Conservation (phyloP, 2,888 invertebrate species). For the Parasteatoda lunata region DNA sequence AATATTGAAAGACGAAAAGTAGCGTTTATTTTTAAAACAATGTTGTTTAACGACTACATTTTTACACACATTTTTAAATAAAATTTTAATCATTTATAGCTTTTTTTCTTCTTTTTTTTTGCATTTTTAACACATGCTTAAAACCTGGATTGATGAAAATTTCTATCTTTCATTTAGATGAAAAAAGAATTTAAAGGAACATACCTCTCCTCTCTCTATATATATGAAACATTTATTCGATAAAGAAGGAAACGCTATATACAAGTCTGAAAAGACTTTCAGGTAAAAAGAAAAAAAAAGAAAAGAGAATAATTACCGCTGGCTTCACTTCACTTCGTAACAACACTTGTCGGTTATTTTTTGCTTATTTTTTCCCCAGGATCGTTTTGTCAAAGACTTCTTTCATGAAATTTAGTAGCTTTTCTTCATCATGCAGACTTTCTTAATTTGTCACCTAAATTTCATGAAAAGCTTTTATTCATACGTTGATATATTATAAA, state of each 20-base stretch:
- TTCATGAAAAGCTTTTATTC: neutral
- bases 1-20: no score
- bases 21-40: no score
- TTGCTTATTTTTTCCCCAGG: no score
- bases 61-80: no score
- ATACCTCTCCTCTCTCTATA: constrained; percentile 4
- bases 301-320: constrained; percentile 20
- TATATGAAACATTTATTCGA: neutral
- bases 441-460: constrained; percentile 47
- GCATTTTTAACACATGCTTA: no score
- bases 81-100: no score
- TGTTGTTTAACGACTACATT: no score
- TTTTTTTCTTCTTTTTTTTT: no score
- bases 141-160: neutral
- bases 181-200: neutral
- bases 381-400: constrained; percentile 18
- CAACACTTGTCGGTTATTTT: constrained; percentile 1
- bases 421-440: neutral
- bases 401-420: neutral
- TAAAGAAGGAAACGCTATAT: constrained; percentile 7
- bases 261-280: neutral
- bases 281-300: neutral
- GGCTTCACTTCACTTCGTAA: constrained; percentile 13
- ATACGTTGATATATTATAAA: neutral
- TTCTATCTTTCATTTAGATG: neutral